Percentiles rank a stretch among this genome's conserved stretches.
Evolutionary conservation across 2,888 invertebrate genomes (phyloP).

Genomic region (Stramonita haemastoma): DNA sequence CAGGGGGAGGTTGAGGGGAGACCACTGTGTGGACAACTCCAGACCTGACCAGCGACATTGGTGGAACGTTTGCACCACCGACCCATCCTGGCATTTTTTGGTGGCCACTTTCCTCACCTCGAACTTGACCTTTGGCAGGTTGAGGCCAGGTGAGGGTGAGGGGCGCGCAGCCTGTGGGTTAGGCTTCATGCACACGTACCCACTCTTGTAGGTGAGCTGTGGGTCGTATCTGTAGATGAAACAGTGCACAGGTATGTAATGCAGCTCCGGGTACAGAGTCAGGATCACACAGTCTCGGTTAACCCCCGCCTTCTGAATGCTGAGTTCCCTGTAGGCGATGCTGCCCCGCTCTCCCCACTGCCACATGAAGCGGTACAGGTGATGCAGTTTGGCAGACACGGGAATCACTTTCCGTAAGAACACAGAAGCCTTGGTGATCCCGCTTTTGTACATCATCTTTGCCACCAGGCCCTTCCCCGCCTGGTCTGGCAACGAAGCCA

Average conservation of each 20-base stretch:
- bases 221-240: neutral
- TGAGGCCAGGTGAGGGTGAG: too few species aligned
- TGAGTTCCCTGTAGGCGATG: neutral
- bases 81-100: conserved; percentile 9
- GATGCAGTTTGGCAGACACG: neutral
- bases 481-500: too few species aligned
- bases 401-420: too few species aligned
- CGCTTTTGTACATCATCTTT: too few species aligned
- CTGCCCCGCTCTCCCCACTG: conserved; percentile 25
- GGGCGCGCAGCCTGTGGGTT: neutral
- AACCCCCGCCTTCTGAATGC: neutral
- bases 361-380: conserved; percentile 26
- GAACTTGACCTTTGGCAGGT: neutral
- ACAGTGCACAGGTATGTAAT: neutral
- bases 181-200: conserved; percentile 31
- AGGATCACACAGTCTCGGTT: neutral
- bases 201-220: too few species aligned
- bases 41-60: neutral
- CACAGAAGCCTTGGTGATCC: too few species aligned
- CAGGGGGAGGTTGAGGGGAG: neutral
- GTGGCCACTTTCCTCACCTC: neutral
- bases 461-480: too few species aligned
- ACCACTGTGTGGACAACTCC: neutral
- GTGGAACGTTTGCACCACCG: conserved; percentile 18
- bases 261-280: too few species aligned